These are phyloP conservation scores for Linnaemya tessellans DNA, from an alignment of 2,888 invertebrate genomes.

Conservation along the genomic window DNA sequence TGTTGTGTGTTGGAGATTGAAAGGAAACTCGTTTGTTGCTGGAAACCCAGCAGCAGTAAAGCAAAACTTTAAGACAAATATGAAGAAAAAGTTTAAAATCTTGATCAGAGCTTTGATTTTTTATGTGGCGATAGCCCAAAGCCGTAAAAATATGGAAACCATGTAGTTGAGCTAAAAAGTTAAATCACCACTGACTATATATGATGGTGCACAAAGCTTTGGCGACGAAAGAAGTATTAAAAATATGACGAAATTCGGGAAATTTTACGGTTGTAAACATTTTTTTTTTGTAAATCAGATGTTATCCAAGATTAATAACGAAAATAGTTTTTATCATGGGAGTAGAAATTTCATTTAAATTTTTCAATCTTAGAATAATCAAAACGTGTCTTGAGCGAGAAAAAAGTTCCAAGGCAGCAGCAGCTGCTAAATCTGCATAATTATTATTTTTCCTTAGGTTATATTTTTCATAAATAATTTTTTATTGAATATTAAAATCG, in stretches of 20 bases:
- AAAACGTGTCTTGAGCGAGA: no score
- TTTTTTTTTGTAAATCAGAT: no score
- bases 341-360: no score
- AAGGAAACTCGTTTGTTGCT: constrained; percentile 56
- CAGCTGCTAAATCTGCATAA: no score
- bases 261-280: background rate
- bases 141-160: constrained; percentile 26
- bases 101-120: constrained; percentile 44
- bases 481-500: no score
- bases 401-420: no score
- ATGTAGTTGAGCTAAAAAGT: background rate
- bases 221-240: background rate
- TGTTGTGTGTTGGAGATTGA: constrained; percentile 32
- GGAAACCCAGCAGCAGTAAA: constrained; percentile 14
- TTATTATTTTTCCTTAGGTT: no score
- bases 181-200: background rate
- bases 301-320: no score
- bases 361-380: no score
- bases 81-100: constrained; percentile 43
- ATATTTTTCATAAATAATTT: no score
- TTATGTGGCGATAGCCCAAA: constrained; percentile 51
- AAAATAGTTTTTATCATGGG: no score
- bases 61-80: constrained; percentile 24
- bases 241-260: background rate
- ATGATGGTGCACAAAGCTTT: background rate